Conservation (phyloP, 2,888 invertebrate species). For the Metallyticus violacea region DNA sequence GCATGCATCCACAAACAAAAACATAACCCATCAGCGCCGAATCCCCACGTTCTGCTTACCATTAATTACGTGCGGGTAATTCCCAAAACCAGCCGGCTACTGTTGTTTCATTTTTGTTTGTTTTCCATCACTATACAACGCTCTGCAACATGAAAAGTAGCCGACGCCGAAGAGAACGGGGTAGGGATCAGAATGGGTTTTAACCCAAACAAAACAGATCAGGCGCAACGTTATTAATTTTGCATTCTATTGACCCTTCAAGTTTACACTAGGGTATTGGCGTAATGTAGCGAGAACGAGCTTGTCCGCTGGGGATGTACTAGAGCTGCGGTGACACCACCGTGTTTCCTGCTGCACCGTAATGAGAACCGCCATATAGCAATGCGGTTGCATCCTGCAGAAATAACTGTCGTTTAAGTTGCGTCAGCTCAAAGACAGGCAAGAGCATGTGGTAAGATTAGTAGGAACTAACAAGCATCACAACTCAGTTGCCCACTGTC, state of each 20-base stretch:
- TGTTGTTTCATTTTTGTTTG: neutral
- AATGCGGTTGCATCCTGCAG: neutral
- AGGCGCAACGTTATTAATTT: neutral
- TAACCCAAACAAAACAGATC: neutral
- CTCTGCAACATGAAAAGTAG: neutral
- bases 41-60: neutral
- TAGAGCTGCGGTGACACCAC: neutral
- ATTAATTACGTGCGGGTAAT: neutral
- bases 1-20: neutral
- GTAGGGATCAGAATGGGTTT: neutral
- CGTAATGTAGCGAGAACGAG: neutral
- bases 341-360: neutral
- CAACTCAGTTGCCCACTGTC: no score
- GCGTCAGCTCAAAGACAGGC: neutral
- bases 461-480: neutral
- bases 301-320: neutral
- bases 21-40: neutral
- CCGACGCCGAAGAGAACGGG: neutral
- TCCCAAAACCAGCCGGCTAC: neutral
- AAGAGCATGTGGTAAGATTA: neutral
- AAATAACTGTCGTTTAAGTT: neutral
- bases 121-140: neutral
- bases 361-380: neutral
- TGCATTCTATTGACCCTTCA: neutral
- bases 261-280: neutral